These are phyloP conservation scores for Peromyscus californicus DNA, from an alignment of 2,113 vertebrate genomes.

Conservation along the genomic window DNA sequence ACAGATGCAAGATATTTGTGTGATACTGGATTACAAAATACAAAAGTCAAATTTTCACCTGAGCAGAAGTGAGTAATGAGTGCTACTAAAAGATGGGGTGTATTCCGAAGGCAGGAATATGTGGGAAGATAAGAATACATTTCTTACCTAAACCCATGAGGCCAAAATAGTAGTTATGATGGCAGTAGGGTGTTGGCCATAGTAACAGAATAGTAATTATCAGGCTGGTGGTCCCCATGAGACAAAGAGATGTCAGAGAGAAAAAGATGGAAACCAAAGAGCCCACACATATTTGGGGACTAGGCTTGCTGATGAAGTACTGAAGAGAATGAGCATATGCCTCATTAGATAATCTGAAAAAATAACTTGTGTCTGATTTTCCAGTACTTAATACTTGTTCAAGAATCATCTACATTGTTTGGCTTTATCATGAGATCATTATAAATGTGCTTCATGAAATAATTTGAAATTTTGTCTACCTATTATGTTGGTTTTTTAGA, in stretches of 20 bases:
- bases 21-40: conserved; percentile 7
- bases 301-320: background rate
- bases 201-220: background rate
- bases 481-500: background rate
- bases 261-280: background rate
- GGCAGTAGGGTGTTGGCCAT: background rate
- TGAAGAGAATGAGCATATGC: background rate
- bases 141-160: conserved; percentile 6
- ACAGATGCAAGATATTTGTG: background rate
- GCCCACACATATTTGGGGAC: background rate
- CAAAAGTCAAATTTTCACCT: background rate
- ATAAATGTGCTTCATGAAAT: background rate
- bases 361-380: background rate
- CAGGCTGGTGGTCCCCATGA: background rate
- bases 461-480: background rate
- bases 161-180: background rate
- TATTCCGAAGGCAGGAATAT: background rate
- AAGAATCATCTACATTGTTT: background rate
- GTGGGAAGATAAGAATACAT: background rate
- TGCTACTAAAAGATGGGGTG: background rate
- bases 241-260: background rate
- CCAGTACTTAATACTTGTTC: background rate
- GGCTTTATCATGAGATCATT: background rate
- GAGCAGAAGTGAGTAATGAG: background rate
- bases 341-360: conserved; percentile 1